Conservation (phyloP, 2,113 vertebrate species). For the Ageneiosus marmoratus region DNA sequence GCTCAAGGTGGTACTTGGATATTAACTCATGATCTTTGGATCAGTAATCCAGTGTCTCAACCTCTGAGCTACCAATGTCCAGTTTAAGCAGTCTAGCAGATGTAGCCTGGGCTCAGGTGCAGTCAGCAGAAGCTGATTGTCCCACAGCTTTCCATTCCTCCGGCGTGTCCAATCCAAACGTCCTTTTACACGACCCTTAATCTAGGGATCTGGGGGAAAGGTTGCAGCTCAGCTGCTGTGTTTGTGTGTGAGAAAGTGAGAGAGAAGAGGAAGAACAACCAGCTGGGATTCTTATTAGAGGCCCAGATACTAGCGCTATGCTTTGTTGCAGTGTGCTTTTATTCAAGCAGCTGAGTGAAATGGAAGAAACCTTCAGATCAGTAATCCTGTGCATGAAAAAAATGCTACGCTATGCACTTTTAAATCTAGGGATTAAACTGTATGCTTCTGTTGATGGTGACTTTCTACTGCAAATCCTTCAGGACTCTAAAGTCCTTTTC, state of each 20-base stretch:
- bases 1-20: no score
- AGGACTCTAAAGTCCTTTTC: not conserved
- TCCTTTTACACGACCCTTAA: slow-evolving; percentile 42
- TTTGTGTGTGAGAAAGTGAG: slow-evolving; percentile 13
- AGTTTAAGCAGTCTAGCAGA: not conserved
- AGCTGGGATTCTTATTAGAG: slow-evolving; percentile 55
- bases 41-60: no score
- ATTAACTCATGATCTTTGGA: no score
- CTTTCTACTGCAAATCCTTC: not conserved
- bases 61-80: no score
- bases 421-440: not conserved
- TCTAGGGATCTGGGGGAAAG: slow-evolving; percentile 57
- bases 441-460: not conserved
- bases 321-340: slow-evolving; percentile 1
- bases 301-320: slow-evolving; percentile 12
- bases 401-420: not conserved
- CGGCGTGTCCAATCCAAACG: slow-evolving; percentile 26
- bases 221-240: slow-evolving; percentile 25
- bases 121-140: slow-evolving; percentile 21
- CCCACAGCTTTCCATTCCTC: slow-evolving; percentile 32
- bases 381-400: not conserved
- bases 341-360: not conserved
- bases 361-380: not conserved
- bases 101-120: slow-evolving; percentile 12
- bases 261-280: slow-evolving; percentile 11